phyloP scores from a whole-genome alignment of 2,113 vertebrate species.

The Triplophysa dalaica region DNA sequence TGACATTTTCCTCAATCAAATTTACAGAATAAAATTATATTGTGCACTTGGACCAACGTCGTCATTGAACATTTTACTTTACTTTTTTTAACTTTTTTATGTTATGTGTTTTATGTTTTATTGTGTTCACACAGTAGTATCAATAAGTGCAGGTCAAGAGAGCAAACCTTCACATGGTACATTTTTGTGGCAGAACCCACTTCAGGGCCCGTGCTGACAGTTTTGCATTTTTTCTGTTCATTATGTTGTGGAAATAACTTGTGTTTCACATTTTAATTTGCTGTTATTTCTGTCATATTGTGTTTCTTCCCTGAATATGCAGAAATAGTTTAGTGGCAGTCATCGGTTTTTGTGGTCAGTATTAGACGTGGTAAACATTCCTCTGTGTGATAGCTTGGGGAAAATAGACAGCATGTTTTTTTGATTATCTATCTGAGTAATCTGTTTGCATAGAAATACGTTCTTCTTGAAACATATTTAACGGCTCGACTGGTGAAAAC shows the following conservation, averaged over 20 bases:
- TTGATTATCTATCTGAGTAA: not conserved
- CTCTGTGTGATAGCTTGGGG: not conserved
- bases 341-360: not conserved
- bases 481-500: constrained; percentile 14
- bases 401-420: not conserved
- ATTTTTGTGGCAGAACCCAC: constrained; percentile 8
- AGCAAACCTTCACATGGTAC: not conserved
- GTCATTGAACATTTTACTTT: no score
- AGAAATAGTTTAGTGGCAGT: constrained; percentile 17
- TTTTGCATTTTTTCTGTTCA: not conserved
- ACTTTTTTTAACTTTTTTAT: not conserved
- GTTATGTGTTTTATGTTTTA: no score
- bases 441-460: constrained; percentile 9
- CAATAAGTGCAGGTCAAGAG: no score
- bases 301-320: constrained; percentile 23
- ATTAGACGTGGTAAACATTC: not conserved
- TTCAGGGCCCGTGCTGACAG: not conserved
- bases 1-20: no score
- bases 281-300: constrained; percentile 4
- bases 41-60: no score
- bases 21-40: no score
- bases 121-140: no score
- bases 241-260: not conserved
- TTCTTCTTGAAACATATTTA: constrained; percentile 11
- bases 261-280: constrained; percentile 5